These are phyloP conservation scores for Nesometra sesokonis DNA, from an alignment of 35 echinoderm and acorn worm species.

Conservation along the genomic window DNA sequence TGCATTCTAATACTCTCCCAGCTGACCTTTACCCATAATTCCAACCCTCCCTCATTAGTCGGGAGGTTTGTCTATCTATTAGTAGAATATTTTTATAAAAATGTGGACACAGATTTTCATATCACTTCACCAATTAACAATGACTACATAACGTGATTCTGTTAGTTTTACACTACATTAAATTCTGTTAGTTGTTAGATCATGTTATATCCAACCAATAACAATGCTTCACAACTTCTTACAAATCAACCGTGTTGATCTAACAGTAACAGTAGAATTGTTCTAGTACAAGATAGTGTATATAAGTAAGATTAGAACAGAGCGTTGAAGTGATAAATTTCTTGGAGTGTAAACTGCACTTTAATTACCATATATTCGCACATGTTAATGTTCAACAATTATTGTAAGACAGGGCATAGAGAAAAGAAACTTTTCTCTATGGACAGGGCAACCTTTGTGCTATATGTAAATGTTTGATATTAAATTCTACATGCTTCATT, in stretches of 20 bases:
- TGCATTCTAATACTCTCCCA: neutral
- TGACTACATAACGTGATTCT: neutral
- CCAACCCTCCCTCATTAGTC: neutral
- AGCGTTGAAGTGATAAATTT: too few species aligned
- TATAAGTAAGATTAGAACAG: too few species aligned
- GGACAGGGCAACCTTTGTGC: too few species aligned
- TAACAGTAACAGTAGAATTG: neutral
- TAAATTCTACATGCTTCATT: too few species aligned
- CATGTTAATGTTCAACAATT: too few species aligned
- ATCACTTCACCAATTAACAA: too few species aligned
- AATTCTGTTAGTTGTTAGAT: neutral
- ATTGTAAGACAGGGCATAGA: too few species aligned
- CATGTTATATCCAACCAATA: neutral
- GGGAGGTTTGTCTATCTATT: neutral
- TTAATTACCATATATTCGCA: too few species aligned
- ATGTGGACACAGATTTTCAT: neutral
- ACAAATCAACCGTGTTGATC: neutral
- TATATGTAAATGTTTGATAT: too few species aligned
- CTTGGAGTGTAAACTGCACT: too few species aligned
- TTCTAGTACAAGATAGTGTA: neutral
- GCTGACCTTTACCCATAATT: neutral
- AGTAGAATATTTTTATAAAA: neutral
- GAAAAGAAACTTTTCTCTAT: too few species aligned
- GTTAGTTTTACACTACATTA: too few species aligned
- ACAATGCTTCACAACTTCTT: neutral